Evolutionary conservation across 2,113 vertebrate genomes (phyloP), one percentile per base, ranked within the genome.

Genomic region (Periophthalmodon schlosseri): DNA sequence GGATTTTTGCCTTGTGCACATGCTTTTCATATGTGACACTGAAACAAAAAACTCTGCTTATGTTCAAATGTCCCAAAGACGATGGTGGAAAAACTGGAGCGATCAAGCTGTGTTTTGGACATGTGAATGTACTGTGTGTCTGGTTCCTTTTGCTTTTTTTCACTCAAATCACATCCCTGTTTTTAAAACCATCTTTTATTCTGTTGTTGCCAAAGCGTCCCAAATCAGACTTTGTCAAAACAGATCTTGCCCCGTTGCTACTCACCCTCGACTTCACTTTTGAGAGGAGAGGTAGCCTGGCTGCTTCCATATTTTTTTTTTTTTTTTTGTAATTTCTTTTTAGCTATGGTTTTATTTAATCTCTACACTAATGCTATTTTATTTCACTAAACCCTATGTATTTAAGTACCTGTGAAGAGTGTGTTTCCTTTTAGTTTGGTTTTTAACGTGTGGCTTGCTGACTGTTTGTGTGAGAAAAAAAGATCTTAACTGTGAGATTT

Each of bases 351-450:
- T 89, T 68, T 80, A 87, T 86, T 87, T 87, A 90, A 87, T 80
- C 82, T 86, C 75, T 72, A 79, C 89, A 89, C 90, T 93, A 93
- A 91, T 83, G 80, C 61, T 89, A 81, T 89, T 91, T 89, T 87
- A 83, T 91, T 89, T 88, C 75, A 83, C 80, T 88, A 91, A 89
- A 90, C 87, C 86, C 81, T 33, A 47, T 85, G 85, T 93, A 93
- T 92, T 93, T 91, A 93, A 92, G 79, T 87, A 90, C 74, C 84
- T 88, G 85, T 93, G 87, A 92, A 86, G 74, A 66, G 82, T 74
- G 82, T 74, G 36, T 73, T 80, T 78, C 64, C 76, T 81, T 88
- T 77, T 77, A 70, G 67, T 84, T 77, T 72, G 68, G 21, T 88
- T 89, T 68, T 82, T 82, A 81, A 67, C 4, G 68, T 72, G 81